Evolutionary conservation across 2,888 invertebrate genomes (phyloP).

Genomic region (Cosmia trapezina): DNA sequence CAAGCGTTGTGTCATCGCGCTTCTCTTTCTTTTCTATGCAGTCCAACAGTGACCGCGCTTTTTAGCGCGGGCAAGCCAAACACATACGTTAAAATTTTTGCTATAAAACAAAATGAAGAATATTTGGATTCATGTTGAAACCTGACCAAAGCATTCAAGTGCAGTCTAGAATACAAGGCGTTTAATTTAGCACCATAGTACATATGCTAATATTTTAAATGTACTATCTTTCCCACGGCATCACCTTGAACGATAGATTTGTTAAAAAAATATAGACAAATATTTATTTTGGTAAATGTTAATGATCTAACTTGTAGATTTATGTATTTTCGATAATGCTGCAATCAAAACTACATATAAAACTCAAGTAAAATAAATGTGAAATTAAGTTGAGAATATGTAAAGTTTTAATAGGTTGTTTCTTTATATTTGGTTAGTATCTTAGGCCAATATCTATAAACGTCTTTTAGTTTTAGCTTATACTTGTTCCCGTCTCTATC

Average conservation of each 20-base stretch:
- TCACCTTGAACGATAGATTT: slow-evolving; percentile 28
- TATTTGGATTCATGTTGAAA: slow-evolving; percentile 29
- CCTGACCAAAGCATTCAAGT: slow-evolving; percentile 5
- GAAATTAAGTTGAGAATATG: not conserved
- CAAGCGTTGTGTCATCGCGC: no score
- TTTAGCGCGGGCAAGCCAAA: no score
- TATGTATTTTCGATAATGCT: slow-evolving; percentile 15
- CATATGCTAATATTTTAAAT: slow-evolving; percentile 33
- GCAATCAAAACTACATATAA: slow-evolving; percentile 1
- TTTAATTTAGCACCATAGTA: slow-evolving; percentile 9
- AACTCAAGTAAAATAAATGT: slow-evolving; percentile 11
- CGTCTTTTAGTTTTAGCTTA: not conserved
- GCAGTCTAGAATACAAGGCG: slow-evolving; percentile 12
- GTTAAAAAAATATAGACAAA: not conserved
- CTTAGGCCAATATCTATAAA: not conserved
- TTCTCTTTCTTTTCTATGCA: no score
- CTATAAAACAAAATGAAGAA: slow-evolving; percentile 11
- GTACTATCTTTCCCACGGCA: slow-evolving; percentile 46
- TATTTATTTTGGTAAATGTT: not conserved
- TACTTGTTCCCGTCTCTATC: not conserved
- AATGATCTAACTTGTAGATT: not conserved
- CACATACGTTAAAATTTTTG: not conserved
- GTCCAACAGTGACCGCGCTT: no score
- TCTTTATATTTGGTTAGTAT: not conserved
- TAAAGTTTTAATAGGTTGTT: not conserved